phyloP scores from a whole-genome alignment of 2,888 invertebrate genomes.

The Osmoderma eremita region DNA sequence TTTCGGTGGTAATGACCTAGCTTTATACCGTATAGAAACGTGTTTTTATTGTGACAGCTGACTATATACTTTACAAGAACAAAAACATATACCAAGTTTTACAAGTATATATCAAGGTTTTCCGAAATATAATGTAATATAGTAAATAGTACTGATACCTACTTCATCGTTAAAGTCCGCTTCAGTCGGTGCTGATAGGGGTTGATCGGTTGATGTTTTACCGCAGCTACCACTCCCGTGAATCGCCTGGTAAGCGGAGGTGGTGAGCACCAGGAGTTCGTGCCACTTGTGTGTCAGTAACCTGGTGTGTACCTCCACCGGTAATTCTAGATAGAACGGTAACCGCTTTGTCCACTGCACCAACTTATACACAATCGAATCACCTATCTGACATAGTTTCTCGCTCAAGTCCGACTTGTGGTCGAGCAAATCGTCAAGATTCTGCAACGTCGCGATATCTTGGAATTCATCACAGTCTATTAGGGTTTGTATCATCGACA shows the following conservation, averaged over 20 bases:
- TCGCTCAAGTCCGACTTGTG: conserved; percentile 92
- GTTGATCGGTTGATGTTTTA: conserved; percentile 47
- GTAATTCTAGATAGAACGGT: conserved; percentile 96
- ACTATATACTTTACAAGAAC: too few relatives aligned
- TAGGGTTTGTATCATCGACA: conserved; percentile 90
- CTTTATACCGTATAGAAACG: too few relatives aligned
- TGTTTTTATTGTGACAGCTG: too few relatives aligned
- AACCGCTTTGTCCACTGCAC: conserved; percentile 99
- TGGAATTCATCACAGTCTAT: conserved; percentile 98
- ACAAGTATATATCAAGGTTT: too few relatives aligned
- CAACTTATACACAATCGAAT: conserved; percentile 97
- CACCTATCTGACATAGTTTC: conserved; percentile 94
- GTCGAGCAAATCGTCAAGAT: conserved; percentile 89
- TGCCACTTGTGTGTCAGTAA: conserved; percentile 98
- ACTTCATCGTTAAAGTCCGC: conserved; percentile 90
- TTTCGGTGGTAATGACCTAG: too few relatives aligned
- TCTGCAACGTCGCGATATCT: conserved; percentile 92
- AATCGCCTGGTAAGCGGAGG: conserved; percentile 93
- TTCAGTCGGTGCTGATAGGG: conserved; percentile 67
- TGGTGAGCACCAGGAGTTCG: conserved; percentile 91
- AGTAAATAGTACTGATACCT: conserved; percentile 52
- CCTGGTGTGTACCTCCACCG: conserved; percentile 95
- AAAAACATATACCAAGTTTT: too few relatives aligned
- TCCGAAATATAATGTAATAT: too few relatives aligned
- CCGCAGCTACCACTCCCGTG: conserved; percentile 64